phyloP scores from a whole-genome alignment of 1,140 invertebrate genomes.

The Microplitis demolitor region DNA sequence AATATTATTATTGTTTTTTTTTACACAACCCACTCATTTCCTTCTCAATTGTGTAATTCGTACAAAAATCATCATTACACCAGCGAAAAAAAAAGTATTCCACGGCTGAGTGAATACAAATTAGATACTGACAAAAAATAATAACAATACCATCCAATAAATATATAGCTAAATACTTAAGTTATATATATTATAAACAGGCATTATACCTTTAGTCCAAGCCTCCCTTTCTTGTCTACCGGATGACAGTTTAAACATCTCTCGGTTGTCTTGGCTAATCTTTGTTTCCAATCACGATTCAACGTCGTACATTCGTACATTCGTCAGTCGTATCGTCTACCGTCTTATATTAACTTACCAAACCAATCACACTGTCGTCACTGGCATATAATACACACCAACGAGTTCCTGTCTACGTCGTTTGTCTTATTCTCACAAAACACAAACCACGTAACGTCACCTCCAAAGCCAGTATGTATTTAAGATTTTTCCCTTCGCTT shows the following conservation, averaged over 20 bases:
- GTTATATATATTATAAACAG: not conserved
- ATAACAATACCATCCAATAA: not conserved
- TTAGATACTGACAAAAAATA: not conserved
- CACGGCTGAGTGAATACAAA: not conserved
- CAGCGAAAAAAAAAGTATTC: not conserved
- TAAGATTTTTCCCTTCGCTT: too few species aligned
- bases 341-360: not conserved
- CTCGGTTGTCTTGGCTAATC: conserved; percentile 25
- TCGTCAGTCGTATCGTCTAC: not conserved
- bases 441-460: too few species aligned
- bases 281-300: conserved; percentile 22
- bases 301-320: not conserved
- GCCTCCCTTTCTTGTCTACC: conserved; percentile 51
- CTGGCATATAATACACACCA: not conserved
- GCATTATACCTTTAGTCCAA: conserved; percentile 50
- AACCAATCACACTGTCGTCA: not conserved
- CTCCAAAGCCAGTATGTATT: too few species aligned
- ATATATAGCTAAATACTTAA: not conserved
- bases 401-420: not conserved
- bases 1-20: not conserved
- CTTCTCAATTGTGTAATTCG: not conserved
- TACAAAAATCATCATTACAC: not conserved
- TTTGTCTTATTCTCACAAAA: not conserved
- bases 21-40: not conserved
- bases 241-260: conserved; percentile 52